Conservation (phyloP, 2,113 vertebrate species). For the Redunca redunca region DNA sequence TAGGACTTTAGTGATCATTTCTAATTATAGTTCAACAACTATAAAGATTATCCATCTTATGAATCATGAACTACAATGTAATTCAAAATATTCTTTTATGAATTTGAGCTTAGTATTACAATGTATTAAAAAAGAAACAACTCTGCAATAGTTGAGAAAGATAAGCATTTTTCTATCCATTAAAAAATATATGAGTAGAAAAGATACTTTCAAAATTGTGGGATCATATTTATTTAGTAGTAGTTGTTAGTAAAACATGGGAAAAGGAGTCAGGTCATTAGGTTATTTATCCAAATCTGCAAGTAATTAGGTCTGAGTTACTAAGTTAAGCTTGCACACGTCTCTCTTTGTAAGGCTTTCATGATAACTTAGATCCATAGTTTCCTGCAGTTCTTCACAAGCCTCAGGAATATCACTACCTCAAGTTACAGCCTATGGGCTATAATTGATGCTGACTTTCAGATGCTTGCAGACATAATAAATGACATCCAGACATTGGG, state of each 20-base stretch:
- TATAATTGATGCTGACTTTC: neutral
- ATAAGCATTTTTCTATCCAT: neutral
- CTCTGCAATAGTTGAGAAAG: slow-evolving; percentile 13
- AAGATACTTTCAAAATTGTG: slow-evolving; percentile 27
- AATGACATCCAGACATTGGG: neutral
- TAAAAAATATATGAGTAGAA: neutral
- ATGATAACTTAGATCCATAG: neutral
- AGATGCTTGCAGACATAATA: neutral
- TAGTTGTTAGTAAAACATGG: slow-evolving; percentile 12
- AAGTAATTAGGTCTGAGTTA: slow-evolving; percentile 29
- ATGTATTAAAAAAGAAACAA: slow-evolving; percentile 1
- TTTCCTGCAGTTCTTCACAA: neutral
- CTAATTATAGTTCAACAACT: neutral
- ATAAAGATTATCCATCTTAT: neutral
- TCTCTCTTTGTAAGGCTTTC: neutral
- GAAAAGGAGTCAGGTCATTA: neutral
- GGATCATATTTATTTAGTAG: slow-evolving; percentile 53
- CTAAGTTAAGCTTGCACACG: neutral
- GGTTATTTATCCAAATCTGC: slow-evolving; percentile 28
- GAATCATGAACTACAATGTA: neutral
- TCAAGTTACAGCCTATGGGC: neutral
- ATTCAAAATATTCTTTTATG: slow-evolving; percentile 27
- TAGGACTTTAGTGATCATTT: neutral
- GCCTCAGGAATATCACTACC: slow-evolving; percentile 49
- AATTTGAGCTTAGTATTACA: slow-evolving; percentile 14